A percentile compares a stretch with the other conserved stretches of the same genome.
Conservation (phyloP, 2,113 vertebrate species). For the Nanorana parkeri region DNA sequence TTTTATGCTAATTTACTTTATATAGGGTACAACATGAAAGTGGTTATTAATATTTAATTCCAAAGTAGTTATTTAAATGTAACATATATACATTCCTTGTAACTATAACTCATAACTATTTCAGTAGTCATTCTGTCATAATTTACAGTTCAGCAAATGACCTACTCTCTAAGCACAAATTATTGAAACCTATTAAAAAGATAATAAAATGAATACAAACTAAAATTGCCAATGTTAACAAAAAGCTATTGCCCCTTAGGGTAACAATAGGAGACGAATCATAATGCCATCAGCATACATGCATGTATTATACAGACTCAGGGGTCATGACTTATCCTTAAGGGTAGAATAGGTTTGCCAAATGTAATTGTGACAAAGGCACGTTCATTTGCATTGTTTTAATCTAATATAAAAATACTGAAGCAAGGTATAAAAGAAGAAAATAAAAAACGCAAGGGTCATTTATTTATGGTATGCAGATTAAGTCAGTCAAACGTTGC, state of each 20-base stretch:
- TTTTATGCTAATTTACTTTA: not conserved
- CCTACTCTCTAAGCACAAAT: slow-evolving; percentile 50
- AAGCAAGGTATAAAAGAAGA: slow-evolving; percentile 25
- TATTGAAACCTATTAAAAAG: slow-evolving; percentile 55
- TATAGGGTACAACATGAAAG: not conserved
- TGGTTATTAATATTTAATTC: not conserved
- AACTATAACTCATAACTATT: slow-evolving; percentile 24
- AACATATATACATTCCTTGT: slow-evolving; percentile 4
- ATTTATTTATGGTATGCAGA: slow-evolving; percentile 30
- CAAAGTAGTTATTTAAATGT: not conserved
- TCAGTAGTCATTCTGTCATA: slow-evolving; percentile 34
- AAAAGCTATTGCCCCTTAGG: slow-evolving; percentile 56
- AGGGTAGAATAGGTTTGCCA: slow-evolving; percentile 49
- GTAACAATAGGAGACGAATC: slow-evolving; percentile 55
- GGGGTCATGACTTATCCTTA: slow-evolving; percentile 53
- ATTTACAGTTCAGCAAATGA: slow-evolving; percentile 43
- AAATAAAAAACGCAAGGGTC: slow-evolving; percentile 35
- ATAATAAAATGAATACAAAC: slow-evolving; percentile 56
- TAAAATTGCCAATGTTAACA: slow-evolving; percentile 56
- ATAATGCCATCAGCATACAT: slow-evolving; percentile 55
- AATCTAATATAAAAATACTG: slow-evolving; percentile 20
- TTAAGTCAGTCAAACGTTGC: slow-evolving; percentile 17
- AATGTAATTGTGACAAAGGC: slow-evolving; percentile 48
- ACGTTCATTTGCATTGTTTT: slow-evolving; percentile 44
- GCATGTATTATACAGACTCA: slow-evolving; percentile 54